Evolutionary conservation across 2,797 vertebrate species (phyloP).

Genomic region (Ceyx erithaca): DNA sequence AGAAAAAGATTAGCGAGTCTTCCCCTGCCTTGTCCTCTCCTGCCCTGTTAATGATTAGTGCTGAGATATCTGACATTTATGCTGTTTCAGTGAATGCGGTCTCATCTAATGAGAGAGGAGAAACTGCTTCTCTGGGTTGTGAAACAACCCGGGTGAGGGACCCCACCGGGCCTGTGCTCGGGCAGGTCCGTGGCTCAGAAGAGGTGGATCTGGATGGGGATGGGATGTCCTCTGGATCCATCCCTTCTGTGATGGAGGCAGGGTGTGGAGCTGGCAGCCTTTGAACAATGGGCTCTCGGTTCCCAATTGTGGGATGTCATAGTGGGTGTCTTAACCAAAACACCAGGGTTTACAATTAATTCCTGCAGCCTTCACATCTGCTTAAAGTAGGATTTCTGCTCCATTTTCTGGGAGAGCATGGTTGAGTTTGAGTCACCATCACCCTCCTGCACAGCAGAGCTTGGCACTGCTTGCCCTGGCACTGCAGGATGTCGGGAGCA

Average conservation of each 20-base stretch:
- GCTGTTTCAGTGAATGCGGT: not conserved
- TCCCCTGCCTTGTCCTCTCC: not conserved
- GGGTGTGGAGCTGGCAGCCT: not conserved
- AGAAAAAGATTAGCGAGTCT: not conserved
- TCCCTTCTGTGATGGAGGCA: not conserved
- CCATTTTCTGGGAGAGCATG: fast-evolving
- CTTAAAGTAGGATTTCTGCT: not conserved
- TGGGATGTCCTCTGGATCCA: not conserved
- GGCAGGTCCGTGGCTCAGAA: fast-evolving
- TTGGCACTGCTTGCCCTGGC: fast-evolving
- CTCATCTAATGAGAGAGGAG: not conserved
- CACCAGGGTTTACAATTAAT: not conserved
- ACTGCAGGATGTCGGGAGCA: not conserved
- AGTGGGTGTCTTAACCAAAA: not conserved
- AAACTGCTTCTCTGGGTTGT: not conserved
- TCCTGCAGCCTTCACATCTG: fast-evolving
- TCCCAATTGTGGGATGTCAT: not conserved
- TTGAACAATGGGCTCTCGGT: fast-evolving
- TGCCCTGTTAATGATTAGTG: conserved; percentile 44
- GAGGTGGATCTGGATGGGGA: not conserved
- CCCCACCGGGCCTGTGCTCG: fast-evolving
- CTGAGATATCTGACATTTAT: conserved; percentile 3
- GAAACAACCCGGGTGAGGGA: not conserved
- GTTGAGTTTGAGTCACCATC: not conserved
- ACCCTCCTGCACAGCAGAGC: fast-evolving